Base-by-base conservation (phyloP, 2,113 vertebrate species). In the Urocynchramus pylzowi region DNA sequence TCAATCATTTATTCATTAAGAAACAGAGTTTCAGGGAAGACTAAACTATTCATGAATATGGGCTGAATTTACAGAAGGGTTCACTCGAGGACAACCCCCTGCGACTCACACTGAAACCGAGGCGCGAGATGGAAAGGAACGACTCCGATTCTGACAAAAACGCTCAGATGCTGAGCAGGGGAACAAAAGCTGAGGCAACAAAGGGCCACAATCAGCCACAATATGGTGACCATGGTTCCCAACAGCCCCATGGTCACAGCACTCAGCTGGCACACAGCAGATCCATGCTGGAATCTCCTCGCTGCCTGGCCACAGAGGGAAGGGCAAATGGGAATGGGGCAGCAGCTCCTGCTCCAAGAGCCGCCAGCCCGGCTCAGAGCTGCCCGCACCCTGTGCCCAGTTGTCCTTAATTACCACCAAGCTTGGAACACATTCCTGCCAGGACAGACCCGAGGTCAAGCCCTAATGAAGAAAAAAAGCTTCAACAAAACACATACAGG, bases 1-100 rank as follows among this genome's bases (percentile, higher is more conserved):
- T 75, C 84, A 95, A 91, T 95, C 65, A 93, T 82, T 95, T 95
- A 92, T 89, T 92, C 93, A 93, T 89, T 71, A 82, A 95, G 91
- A 95, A 89, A 65, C 86, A 86, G 24, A 41, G 77, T 94, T 95
- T 71, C 77, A 73, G 61, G 61, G 74, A 95, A 95, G 61, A 78
- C 93, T 86, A 78, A 95, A 94, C 73, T 94, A 94, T 93, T 93
- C 89, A 95, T 65, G 49, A 94, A 71, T 96, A 89, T 53, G 84
- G 61, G 61, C 81, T 87, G 89, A 90, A 95, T 76, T 90, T 84
- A 78, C 76, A 71, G 93, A 67, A 71, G 56, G 41, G 96, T 97
- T 97, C 96, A 95, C 77, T 81, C 1, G 1, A 93, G 96, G 95
- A 95, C 96, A 90, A 20, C 22, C 27, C 80, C 54, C 83, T 85